These are phyloP conservation scores for Tympanuchus pallidicinctus DNA, from an alignment of 2,113 vertebrate species.

Conservation along the genomic window DNA sequence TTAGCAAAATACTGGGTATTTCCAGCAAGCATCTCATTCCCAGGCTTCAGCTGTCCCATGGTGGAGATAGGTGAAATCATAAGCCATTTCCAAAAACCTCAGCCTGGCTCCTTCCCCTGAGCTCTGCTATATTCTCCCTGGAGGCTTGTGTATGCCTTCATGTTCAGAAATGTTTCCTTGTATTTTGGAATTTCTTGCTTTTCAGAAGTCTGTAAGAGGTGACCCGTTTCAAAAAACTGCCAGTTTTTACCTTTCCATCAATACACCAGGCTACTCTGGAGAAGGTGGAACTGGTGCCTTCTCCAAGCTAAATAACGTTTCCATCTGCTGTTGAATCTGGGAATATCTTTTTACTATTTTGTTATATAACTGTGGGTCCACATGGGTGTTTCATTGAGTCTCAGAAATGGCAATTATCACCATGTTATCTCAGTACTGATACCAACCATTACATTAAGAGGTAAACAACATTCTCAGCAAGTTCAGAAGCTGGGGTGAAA, in stretches of 20 bases:
- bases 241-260: not conserved
- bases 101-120: not conserved
- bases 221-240: not conserved
- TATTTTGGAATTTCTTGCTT: not conserved
- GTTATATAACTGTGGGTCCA: not conserved
- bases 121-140: not conserved
- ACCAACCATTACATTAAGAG: not conserved
- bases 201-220: not conserved
- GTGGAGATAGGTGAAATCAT: not conserved
- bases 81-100: not conserved
- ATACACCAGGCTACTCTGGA: not conserved
- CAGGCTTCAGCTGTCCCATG: not conserved
- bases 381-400: not conserved
- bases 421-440: rapidly evolving
- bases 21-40: not conserved
- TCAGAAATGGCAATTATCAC: rapidly evolving
- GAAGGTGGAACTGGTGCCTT: not conserved
- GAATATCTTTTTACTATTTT: not conserved
- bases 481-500: not conserved
- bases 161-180: not conserved
- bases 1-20: not conserved
- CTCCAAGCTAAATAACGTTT: not conserved
- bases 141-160: not conserved
- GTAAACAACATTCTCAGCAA: too few relatives aligned
- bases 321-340: not conserved